Evolutionary conservation across 1,140 invertebrate species (phyloP).

Genomic region (Archivesica marissinica): DNA sequence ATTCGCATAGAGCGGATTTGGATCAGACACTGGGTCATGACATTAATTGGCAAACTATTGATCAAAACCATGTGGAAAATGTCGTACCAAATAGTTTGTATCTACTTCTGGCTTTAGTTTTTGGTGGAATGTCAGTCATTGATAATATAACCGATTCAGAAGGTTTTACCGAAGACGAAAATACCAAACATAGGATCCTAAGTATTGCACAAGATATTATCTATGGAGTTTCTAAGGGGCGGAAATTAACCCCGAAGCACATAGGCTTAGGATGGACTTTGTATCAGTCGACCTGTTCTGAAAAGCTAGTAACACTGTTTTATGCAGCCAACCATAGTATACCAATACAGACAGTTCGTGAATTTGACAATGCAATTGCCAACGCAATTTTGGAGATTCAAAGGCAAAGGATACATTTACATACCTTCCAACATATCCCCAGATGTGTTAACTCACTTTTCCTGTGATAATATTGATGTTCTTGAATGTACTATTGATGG

Average conservation of each 20-base stretch:
- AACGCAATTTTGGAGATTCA: background rate
- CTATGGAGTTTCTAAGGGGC: conserved; percentile 34
- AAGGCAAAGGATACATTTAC: background rate
- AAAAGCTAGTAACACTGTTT: conserved; percentile 39
- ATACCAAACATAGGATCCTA: background rate
- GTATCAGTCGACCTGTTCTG: conserved; percentile 54
- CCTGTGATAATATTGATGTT: conserved; percentile 50
- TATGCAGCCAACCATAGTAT: conserved; percentile 59
- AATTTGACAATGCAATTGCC: too few species aligned
- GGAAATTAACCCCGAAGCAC: conserved; percentile 60
- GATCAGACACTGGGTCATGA: conserved; percentile 16
- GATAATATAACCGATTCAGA: background rate
- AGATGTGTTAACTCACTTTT: background rate
- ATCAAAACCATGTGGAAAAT: conserved; percentile 18
- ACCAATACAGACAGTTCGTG: too few species aligned
- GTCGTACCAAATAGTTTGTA: conserved; percentile 16
- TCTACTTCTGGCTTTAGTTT: too few species aligned
- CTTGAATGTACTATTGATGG: conserved; percentile 43
- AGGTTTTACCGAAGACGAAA: background rate
- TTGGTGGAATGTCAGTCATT: too few species aligned
- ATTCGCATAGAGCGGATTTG: conserved; percentile 8
- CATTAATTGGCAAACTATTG: background rate
- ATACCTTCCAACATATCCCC: too few species aligned
- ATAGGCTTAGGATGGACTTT: conserved; percentile 47
- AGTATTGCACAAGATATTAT: conserved; percentile 56